Evolutionary conservation across 2,113 vertebrate genomes (phyloP), one percentile per base, ranked within the genome.

Genomic region (Parotia lawesii): DNA sequence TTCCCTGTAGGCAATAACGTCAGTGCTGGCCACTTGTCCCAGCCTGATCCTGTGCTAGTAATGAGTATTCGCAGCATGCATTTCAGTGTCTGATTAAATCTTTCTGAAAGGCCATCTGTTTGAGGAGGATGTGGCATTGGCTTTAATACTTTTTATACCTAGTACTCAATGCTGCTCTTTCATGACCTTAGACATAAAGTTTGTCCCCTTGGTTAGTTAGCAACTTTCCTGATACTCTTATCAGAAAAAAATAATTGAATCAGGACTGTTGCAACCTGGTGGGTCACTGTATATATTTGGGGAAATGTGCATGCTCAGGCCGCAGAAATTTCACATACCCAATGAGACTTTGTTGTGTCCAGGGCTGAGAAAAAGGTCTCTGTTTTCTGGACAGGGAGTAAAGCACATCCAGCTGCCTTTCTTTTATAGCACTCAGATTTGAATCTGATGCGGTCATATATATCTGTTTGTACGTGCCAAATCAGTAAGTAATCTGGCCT

Each of bases 61-160:
- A 96, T 96, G 95, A 96, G 92, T 95, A 93, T 94, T 96, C 94
- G 83, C 96, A 96, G 96, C 96, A 96, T 95, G 96, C 86, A 84
- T 96, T 96, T 96, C 93, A 90, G 84, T 90, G 80, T 96, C 96
- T 96, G 96, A 96, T 96, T 96, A 96, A 96, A 96, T 96, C 94
- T 96, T 93, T 86, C 94, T 95, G 95, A 95, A 96, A 95, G 96
- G 86, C 96, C 96, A 96, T 96, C 96, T 96, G 96, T 96, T 95
- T 89, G 89, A 95, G 94, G 69, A 95, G 83, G 76, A 96, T 86
- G 89, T 84, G 79, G 95, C 95, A 85, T 81, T 77, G 92, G 92
- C 76, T 93, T 93, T 92, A 89, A 84, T 90, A 95, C 83, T 90
- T 92, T 90, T 95, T 90, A 72, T 95, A 93, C 86, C 90, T 96